Conservation (phyloP, 2,113 vertebrate genomes). For the Notechis scutatus region DNA sequence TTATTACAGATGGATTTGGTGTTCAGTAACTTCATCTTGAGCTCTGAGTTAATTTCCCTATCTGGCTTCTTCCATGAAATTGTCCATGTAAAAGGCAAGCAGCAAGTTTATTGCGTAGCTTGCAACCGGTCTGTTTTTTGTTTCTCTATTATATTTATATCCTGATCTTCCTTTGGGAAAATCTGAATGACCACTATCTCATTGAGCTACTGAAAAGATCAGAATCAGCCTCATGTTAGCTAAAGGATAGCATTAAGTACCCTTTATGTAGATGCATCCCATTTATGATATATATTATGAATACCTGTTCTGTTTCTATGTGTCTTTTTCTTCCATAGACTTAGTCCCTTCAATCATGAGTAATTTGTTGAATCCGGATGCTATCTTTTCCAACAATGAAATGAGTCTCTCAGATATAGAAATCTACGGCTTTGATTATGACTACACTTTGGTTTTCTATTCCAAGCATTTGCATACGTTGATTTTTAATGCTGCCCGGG, state of each 20-base stretch:
- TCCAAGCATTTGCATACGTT: constrained; percentile 91
- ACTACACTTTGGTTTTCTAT: constrained; percentile 96
- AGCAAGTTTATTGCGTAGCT: background rate
- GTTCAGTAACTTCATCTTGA: background rate
- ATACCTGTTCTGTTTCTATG: background rate
- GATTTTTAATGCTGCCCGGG: constrained; percentile 92
- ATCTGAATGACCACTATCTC: background rate
- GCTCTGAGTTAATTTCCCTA: background rate
- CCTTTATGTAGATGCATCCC: background rate
- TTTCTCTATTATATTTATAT: background rate
- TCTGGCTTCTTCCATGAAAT: background rate
- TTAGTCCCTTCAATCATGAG: constrained; percentile 79
- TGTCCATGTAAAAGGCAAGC: background rate
- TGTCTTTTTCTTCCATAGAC: constrained; percentile 62
- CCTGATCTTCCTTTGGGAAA: background rate
- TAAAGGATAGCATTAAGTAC: background rate
- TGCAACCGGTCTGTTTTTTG: background rate
- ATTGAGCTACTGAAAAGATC: background rate
- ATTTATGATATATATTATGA: background rate
- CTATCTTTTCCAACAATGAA: constrained; percentile 97
- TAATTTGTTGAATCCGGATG: constrained; percentile 86
- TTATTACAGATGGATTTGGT: background rate
- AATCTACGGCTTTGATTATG: constrained; percentile 97
- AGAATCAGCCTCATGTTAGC: background rate
- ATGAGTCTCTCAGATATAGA: constrained; percentile 93